Evolutionary conservation across 2,888 invertebrate genomes (phyloP).

Genomic region (Germaria angustata): DNA sequence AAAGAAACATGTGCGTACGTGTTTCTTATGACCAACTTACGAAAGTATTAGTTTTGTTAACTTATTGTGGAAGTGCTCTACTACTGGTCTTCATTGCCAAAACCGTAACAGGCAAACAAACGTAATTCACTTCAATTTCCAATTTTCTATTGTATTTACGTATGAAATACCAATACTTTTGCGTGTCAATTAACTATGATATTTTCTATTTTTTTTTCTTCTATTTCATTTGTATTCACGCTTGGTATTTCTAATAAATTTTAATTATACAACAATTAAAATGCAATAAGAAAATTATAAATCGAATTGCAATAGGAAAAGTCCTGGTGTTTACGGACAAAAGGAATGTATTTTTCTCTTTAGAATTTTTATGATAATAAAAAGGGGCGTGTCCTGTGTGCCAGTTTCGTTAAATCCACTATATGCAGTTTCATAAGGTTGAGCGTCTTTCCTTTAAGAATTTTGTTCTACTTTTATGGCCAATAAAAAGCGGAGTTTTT

Average conservation of each 20-base stretch:
- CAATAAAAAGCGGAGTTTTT: neutral
- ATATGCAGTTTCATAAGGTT: neutral
- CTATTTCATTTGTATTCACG: conserved; percentile 44
- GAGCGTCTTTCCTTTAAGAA: neutral
- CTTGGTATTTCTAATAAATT: conserved; percentile 52
- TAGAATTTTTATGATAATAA: neutral
- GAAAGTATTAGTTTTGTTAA: conserved; percentile 22
- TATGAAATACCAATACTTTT: conserved; percentile 11
- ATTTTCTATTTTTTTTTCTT: neutral
- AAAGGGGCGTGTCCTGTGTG: conserved; percentile 39
- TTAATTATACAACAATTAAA: conserved; percentile 53
- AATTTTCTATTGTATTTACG: neutral
- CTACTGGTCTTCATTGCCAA: conserved; percentile 54
- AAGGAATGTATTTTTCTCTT: neutral
- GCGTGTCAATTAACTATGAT: conserved; percentile 60
- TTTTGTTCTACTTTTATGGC: neutral
- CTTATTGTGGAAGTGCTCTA: conserved; percentile 15
- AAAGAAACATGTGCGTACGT: neutral
- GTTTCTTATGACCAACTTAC: conserved; percentile 14
- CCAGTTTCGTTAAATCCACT: neutral
- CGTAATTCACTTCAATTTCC: conserved; percentile 9
- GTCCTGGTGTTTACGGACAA: neutral
- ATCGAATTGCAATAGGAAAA: conserved; percentile 2
- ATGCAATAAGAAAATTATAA: conserved; percentile 10
- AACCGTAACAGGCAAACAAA: neutral